These are phyloP conservation scores for Sympetrum striolatum DNA, from an alignment of 2,888 invertebrate species.

Conservation along the genomic window DNA sequence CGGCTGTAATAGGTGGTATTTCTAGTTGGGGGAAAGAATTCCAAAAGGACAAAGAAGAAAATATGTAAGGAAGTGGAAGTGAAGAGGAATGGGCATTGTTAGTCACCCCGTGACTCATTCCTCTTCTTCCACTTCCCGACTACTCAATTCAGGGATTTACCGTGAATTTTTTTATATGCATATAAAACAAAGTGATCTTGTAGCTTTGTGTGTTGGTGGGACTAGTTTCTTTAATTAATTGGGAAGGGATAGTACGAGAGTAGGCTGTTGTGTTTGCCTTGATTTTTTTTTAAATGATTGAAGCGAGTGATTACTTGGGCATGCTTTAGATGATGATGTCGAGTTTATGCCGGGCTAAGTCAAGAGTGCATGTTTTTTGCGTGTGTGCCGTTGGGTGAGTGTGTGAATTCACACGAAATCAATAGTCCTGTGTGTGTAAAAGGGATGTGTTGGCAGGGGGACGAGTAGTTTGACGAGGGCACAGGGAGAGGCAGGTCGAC, in stretches of 20 bases:
- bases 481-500: neutral
- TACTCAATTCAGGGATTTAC: slow-evolving; percentile 45
- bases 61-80: slow-evolving; percentile 30
- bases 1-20: slow-evolving; percentile 9
- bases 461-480: neutral
- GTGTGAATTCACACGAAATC: neutral
- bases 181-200: slow-evolving; percentile 45
- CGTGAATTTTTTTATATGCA: slow-evolving; percentile 44
- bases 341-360: slow-evolving; percentile 18
- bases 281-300: slow-evolving; percentile 12
- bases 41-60: slow-evolving; percentile 32
- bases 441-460: slow-evolving; percentile 1
- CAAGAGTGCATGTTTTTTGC: slow-evolving; percentile 15
- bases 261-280: slow-evolving; percentile 40
- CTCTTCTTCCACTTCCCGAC: neutral
- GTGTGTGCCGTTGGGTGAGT: slow-evolving; percentile 25
- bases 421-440: slow-evolving; percentile 22
- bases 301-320: slow-evolving; percentile 37
- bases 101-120: slow-evolving; percentile 6
- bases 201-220: slow-evolving; percentile 44
- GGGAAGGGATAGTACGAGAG: slow-evolving; percentile 40
- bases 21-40: slow-evolving; percentile 11
- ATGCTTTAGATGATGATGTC: slow-evolving; percentile 35
- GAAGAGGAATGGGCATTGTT: slow-evolving; percentile 15
- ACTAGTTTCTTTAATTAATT: slow-evolving; percentile 31